phyloP scores from a whole-genome alignment of 2,888 invertebrate genomes.

The Tinea semifulvella region DNA sequence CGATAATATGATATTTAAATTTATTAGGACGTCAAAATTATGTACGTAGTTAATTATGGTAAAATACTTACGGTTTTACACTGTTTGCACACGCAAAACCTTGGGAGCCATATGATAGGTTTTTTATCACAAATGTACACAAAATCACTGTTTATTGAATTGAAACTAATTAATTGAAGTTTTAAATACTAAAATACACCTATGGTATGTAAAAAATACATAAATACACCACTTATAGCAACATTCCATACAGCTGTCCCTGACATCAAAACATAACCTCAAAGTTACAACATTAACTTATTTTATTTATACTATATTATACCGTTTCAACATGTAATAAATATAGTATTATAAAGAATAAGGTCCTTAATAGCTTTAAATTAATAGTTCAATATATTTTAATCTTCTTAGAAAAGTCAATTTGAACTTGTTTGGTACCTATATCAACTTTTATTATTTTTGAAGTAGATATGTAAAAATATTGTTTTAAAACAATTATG shows the following conservation, averaged over 20 bases:
- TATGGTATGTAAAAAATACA: neutral
- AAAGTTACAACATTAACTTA: slow-evolving; percentile 16
- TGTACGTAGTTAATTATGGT: neutral
- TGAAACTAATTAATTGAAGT: slow-evolving; percentile 29
- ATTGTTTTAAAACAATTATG: neutral
- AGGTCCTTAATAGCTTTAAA: neutral
- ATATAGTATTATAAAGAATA: neutral
- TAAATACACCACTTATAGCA: slow-evolving; percentile 26
- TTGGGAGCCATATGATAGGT: slow-evolving; percentile 47
- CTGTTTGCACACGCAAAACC: neutral
- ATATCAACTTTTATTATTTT: no score
- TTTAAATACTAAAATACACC: slow-evolving; percentile 22
- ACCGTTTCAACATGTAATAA: neutral
- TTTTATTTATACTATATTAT: slow-evolving; percentile 9
- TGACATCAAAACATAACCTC: slow-evolving; percentile 44
- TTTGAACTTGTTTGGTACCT: no score
- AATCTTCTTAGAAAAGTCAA: no score
- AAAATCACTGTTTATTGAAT: slow-evolving; percentile 34
- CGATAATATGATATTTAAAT: neutral
- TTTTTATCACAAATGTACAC: slow-evolving; percentile 58
- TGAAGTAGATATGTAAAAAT: neutral
- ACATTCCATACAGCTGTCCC: slow-evolving; percentile 45
- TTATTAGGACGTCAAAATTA: neutral
- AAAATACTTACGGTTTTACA: slow-evolving; percentile 7
- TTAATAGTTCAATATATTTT: no score